A percentile compares a stretch with the other conserved stretches of the same genome.
phyloP scores from a whole-genome alignment of 2,797 vertebrate species.

The Natrix natrix region DNA sequence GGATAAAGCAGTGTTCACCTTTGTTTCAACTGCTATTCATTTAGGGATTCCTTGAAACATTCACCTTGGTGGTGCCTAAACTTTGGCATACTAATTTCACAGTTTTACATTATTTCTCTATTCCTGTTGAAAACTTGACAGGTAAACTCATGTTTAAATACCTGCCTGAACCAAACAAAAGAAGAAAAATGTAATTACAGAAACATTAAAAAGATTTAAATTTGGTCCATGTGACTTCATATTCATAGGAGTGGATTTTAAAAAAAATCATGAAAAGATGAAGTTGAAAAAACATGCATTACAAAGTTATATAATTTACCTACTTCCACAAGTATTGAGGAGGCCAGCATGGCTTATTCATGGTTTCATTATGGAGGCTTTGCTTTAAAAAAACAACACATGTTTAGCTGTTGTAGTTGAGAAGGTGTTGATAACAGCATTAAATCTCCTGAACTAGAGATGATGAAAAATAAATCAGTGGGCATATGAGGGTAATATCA shows the following conservation, averaged over 20 bases:
- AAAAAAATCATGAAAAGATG: background rate
- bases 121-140: background rate
- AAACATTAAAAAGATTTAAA: background rate
- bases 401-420: background rate
- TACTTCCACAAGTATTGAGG: background rate
- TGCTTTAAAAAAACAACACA: background rate
- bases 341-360: background rate
- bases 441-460: background rate
- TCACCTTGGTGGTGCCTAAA: background rate
- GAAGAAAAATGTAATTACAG: background rate
- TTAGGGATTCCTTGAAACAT: background rate
- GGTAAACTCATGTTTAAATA: background rate
- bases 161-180: background rate
- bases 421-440: background rate
- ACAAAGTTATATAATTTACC: background rate
- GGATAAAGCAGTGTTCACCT: background rate
- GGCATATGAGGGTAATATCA: background rate
- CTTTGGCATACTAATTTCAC: background rate
- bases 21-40: background rate
- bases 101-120: background rate
- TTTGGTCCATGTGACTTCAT: background rate
- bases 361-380: background rate
- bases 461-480: background rate
- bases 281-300: background rate
- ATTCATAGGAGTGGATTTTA: background rate